phyloP scores from a whole-genome alignment of 2,113 vertebrate species.

The Argyrosomus japonicus region DNA sequence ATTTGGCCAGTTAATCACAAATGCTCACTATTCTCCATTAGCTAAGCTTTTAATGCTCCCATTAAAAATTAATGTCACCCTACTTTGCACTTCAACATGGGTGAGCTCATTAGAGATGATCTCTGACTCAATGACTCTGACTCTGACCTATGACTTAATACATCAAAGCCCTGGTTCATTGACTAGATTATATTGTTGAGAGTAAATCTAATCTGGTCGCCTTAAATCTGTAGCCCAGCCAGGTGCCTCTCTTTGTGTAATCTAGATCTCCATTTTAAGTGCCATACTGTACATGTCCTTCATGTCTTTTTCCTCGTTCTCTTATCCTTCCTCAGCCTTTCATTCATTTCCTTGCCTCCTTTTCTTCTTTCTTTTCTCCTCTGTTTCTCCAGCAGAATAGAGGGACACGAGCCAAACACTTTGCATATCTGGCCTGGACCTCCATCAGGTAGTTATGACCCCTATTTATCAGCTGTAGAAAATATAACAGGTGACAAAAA shows the following conservation, averaged over 20 bases:
- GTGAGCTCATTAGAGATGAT: conserved; percentile 66
- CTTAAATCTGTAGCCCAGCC: conserved; percentile 23
- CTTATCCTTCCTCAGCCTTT: not conserved
- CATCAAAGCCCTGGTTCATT: conserved; percentile 32
- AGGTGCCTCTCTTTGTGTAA: conserved; percentile 26
- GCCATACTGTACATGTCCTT: not conserved
- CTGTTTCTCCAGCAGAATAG: not conserved
- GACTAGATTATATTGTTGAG: conserved; percentile 41
- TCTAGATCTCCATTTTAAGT: conserved; percentile 5
- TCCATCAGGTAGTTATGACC: conserved; percentile 34
- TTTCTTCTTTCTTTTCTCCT: conserved; percentile 11
- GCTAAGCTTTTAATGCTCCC: conserved; percentile 72
- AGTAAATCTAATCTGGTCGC: conserved; percentile 44
- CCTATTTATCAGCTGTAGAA: conserved; percentile 50
- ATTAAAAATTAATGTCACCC: conserved; percentile 74
- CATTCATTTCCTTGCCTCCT: not conserved
- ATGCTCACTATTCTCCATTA: conserved; percentile 72
- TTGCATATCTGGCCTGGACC: conserved; percentile 55
- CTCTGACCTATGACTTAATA: conserved; percentile 37
- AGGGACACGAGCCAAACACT: conserved; percentile 20
- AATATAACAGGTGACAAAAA: conserved; percentile 44
- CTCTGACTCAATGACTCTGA: conserved; percentile 42
- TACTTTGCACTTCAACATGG: conserved; percentile 69
- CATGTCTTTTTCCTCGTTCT: not conserved
- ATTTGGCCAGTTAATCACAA: conserved; percentile 73